Base-by-base conservation (phyloP, 1,140 invertebrate species). In the Heterodera carotae region DNA sequence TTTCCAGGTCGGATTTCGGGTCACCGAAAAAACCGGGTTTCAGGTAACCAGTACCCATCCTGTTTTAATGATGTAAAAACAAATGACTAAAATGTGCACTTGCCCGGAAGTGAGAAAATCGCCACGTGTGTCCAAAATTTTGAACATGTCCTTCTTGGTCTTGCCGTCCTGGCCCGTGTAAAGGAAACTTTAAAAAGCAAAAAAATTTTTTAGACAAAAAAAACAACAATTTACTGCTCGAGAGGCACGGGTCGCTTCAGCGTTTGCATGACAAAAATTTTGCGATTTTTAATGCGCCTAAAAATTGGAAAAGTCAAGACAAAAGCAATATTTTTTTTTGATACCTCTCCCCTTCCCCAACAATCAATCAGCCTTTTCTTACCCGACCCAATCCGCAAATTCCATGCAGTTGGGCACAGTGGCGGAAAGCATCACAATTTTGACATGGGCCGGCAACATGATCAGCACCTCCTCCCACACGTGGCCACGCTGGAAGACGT, bases 381-480 rank as follows among this genome's bases (percentile, higher is more conserved):
- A 90, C 88, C 97, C 97, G 62, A 99, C 93, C 97, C 97, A 99
- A 86, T 96, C 93, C 1, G 96, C 96, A 90, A 99, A 96, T 88
- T 97, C 93, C 77, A 96, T 89, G 3, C 94, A 93, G 89, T 99
- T 99, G 0, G 97, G 96, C 34, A 99, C 96, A 2, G 97, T 99
- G 1, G 97, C 97, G 87, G 94, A 97, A 15, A 99, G 89, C 92
- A 99, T 93, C 2, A 99, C 95, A 76, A 99, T 95, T 81, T 92
- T 94, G 2, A 99, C 94, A 88, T 96, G 94, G 22, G 92, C 91
- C 0, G 96, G 96, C 56, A 99, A 88, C 86, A 99, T 91, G 83
- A 99, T 99, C 0, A 99, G 90, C 1, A 96, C 95, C 90, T 99
- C 96, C 89, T 99, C 97, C 97, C 97, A 99, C 1, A 99, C 97